phyloP scores from a whole-genome alignment of 1,140 invertebrate species.

The Nilaparvata lugens region DNA sequence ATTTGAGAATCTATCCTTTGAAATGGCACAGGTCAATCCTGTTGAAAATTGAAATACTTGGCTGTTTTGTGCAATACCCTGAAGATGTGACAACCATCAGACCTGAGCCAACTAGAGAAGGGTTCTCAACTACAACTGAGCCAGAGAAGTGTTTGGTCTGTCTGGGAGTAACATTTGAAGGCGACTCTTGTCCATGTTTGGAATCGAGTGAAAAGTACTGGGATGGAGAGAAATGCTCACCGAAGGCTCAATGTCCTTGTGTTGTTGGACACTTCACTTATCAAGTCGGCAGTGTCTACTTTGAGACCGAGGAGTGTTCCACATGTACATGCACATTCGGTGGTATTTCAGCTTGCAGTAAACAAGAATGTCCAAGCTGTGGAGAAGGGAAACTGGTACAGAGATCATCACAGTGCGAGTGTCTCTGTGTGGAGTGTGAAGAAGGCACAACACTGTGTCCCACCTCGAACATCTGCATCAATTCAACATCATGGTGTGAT shows the following conservation, averaged over 20 bases:
- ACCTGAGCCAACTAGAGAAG: constrained; percentile 19
- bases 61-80: constrained; percentile 65
- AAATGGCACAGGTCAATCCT: constrained; percentile 68
- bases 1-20: constrained; percentile 56
- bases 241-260: constrained; percentile 62
- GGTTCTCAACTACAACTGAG: constrained; percentile 9
- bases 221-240: constrained; percentile 62
- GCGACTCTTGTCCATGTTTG: constrained; percentile 32
- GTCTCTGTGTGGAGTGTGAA: constrained; percentile 61
- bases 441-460: constrained; percentile 54
- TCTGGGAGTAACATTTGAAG: constrained; percentile 34
- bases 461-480: constrained; percentile 63
- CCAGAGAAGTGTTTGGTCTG: constrained; percentile 39
- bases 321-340: constrained; percentile 67
- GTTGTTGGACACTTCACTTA: constrained; percentile 53
- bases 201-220: constrained; percentile 43
- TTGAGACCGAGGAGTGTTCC: constrained; percentile 57
- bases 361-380: constrained; percentile 57
- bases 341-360: constrained; percentile 53
- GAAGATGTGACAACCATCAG: constrained; percentile 17
- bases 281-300: constrained; percentile 53
- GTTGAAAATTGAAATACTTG: constrained; percentile 61
- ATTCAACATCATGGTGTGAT: constrained; percentile 64
- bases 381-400: constrained; percentile 37
- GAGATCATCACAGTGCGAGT: constrained; percentile 48